These are phyloP conservation scores for Ptilonorhynchus violaceus DNA, from an alignment of 2,113 vertebrate species.

Conservation along the genomic window DNA sequence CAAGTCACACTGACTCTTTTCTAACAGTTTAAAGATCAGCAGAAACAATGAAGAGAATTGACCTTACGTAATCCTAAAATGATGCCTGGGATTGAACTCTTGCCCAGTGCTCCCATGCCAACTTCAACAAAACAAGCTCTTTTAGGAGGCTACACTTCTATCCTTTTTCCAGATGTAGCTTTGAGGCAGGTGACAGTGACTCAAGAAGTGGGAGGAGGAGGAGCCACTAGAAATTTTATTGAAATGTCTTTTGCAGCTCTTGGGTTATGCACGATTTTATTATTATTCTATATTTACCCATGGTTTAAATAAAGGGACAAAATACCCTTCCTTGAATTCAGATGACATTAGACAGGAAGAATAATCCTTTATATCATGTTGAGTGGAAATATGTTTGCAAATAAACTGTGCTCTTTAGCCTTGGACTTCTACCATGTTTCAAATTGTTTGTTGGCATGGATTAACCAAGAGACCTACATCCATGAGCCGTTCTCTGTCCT, in stretches of 20 bases:
- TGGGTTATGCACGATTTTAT: not conserved
- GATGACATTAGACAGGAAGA: not conserved
- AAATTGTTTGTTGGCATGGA: not conserved
- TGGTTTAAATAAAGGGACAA: not conserved
- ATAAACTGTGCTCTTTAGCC: not conserved
- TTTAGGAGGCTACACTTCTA: not conserved
- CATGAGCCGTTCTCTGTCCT: not conserved
- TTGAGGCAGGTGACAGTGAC: not conserved
- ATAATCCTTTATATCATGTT: not conserved
- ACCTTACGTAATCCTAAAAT: not conserved
- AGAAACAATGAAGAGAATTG: conserved; percentile 23
- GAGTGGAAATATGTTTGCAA: not conserved
- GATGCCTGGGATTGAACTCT: not conserved
- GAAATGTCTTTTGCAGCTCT: not conserved
- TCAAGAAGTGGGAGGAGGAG: not conserved
- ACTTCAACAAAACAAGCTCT: not conserved
- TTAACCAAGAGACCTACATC: not conserved
- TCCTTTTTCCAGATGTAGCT: not conserved
- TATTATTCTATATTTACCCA: not conserved
- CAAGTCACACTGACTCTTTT: conserved; percentile 5
- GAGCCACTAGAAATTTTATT: not conserved
- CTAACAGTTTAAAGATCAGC: not conserved
- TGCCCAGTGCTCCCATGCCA: not conserved
- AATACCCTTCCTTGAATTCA: not conserved
- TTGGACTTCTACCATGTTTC: not conserved